Evolutionary conservation across 2,113 vertebrate species (phyloP).

Genomic region (Ctenomys sociabilis): DNA sequence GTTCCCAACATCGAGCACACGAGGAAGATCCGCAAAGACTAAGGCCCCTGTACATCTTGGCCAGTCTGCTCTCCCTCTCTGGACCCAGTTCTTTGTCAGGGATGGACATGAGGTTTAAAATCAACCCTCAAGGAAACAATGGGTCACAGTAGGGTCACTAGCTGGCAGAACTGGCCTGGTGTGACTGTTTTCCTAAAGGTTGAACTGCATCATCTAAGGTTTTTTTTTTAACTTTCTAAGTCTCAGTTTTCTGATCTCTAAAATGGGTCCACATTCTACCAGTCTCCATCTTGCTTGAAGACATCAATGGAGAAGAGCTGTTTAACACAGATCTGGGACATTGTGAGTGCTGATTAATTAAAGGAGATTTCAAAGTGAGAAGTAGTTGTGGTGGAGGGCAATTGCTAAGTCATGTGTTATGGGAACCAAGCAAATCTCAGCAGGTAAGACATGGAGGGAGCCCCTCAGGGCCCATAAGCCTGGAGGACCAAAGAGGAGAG

Average conservation of each 20-base stretch:
- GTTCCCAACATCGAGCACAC: neutral
- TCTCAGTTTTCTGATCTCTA: neutral
- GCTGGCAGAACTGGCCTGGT: neutral
- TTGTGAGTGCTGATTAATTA: neutral
- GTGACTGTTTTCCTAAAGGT: neutral
- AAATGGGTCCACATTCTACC: neutral
- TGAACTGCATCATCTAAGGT: neutral
- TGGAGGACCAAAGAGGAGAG: neutral
- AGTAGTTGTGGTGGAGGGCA: too few relatives aligned
- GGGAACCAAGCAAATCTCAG: neutral
- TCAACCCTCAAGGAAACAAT: neutral
- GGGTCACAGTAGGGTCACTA: neutral
- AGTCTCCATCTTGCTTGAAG: neutral
- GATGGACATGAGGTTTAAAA: neutral
- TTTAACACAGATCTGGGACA: neutral
- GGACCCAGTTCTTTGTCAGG: neutral
- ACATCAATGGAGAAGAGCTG: neutral
- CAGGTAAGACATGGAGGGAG: fast-evolving
- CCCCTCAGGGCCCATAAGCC: neutral
- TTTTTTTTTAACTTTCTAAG: neutral
- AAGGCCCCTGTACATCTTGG: neutral
- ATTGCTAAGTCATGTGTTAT: neutral
- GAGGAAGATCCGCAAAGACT: neutral
- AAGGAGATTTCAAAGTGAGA: neutral
- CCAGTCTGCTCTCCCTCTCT: neutral